Evolutionary conservation across 1,140 invertebrate species (phyloP).

Genomic region (Atta cephalotes): DNA sequence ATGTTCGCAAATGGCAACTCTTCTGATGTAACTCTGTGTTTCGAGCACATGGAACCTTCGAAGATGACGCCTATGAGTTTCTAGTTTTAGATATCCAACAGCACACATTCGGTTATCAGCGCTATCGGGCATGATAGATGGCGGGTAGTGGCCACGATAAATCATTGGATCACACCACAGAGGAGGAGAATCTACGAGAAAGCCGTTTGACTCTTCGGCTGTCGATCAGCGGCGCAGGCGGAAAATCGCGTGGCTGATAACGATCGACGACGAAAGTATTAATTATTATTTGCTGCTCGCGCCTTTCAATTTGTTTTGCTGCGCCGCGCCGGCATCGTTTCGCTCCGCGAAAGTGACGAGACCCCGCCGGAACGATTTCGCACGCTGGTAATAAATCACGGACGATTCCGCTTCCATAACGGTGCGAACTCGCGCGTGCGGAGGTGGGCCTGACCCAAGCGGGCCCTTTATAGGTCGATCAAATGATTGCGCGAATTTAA

Average conservation of each 20-base stretch:
- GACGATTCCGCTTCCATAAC: conserved; percentile 68
- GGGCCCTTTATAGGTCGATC: conserved; percentile 49
- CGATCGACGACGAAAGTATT: conserved; percentile 77
- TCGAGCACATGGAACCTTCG: not conserved
- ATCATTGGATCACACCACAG: conserved; percentile 66
- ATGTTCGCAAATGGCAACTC: too few relatives aligned
- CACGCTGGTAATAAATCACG: conserved; percentile 70
- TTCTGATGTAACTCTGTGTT: not conserved
- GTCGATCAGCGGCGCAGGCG: conserved; percentile 67
- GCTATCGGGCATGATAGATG: conserved; percentile 73
- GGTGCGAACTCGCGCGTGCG: conserved; percentile 36
- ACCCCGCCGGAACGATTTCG: conserved; percentile 71
- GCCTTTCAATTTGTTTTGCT: conserved; percentile 70
- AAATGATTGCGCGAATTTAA: not conserved
- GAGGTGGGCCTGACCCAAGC: conserved; percentile 17
- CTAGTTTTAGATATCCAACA: conserved; percentile 51
- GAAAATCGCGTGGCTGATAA: conserved; percentile 60
- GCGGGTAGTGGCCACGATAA: conserved; percentile 70
- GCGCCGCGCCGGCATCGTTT: conserved; percentile 60
- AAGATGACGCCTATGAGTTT: conserved; percentile 51
- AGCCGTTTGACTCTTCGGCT: conserved; percentile 62
- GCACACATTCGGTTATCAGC: conserved; percentile 59
- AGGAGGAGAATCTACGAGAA: conserved; percentile 64
- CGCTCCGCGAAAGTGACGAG: conserved; percentile 71
- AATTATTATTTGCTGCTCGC: conserved; percentile 75